Conservation (phyloP, 2,888 invertebrate genomes). For the Mesochorus sp. region DNA sequence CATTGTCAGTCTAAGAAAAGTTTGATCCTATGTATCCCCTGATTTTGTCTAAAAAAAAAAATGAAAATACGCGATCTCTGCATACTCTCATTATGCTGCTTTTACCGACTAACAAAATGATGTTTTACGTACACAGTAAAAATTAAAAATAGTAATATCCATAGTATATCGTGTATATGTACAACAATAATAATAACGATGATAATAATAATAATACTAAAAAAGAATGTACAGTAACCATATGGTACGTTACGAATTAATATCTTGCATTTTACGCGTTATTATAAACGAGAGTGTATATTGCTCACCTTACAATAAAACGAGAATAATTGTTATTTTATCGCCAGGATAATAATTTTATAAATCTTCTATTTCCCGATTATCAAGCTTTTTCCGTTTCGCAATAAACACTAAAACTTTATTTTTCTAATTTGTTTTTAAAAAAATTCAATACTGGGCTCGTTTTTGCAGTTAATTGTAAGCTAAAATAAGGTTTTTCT, state of each 20-base stretch:
- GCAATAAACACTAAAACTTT: background rate
- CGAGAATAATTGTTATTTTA: constrained; percentile 47
- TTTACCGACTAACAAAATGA: constrained; percentile 29
- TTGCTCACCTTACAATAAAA: constrained; percentile 45
- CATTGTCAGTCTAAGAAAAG: constrained; percentile 69
- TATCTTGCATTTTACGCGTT: constrained; percentile 42
- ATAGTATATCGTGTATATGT: constrained; percentile 48
- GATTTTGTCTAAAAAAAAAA: constrained; percentile 44
- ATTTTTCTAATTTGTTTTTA: background rate
- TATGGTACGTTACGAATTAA: constrained; percentile 48
- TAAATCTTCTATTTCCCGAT: constrained; percentile 38
- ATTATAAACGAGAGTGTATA: constrained; percentile 47
- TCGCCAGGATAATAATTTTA: constrained; percentile 47
- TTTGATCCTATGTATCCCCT: constrained; percentile 45
- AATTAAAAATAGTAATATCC: constrained; percentile 40
- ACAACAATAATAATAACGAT: constrained; percentile 53
- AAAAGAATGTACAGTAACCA: constrained; percentile 58
- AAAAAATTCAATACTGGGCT: background rate
- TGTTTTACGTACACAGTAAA: constrained; percentile 16
- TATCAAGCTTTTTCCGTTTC: constrained; percentile 21
- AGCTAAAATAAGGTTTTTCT: too few relatives aligned
- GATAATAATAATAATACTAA: constrained; percentile 57
- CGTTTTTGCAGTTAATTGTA: too few relatives aligned
- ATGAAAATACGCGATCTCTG: constrained; percentile 9
- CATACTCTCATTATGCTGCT: background rate